Evolutionary conservation across 2,113 vertebrate species (phyloP).

Genomic region (Ascaphus truei): DNA sequence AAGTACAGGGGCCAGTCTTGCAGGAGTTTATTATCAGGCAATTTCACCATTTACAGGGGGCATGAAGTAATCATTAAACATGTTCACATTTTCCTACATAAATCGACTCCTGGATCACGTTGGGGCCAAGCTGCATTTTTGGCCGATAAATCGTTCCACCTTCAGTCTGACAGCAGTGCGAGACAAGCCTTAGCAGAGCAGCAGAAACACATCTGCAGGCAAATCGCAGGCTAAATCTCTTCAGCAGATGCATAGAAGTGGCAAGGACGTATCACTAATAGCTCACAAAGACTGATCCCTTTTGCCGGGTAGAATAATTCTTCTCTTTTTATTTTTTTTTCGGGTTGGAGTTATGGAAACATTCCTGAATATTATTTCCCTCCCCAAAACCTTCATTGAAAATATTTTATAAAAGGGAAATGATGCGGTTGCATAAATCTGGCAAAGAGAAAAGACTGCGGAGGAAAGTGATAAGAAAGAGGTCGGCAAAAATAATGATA

Average conservation of each 20-base stretch:
- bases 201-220: background rate
- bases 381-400: too few relatives aligned
- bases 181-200: background rate
- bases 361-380: background rate
- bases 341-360: background rate
- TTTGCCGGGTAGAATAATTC: too few relatives aligned
- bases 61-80: background rate
- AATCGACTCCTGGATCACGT: background rate
- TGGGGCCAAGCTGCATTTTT: background rate
- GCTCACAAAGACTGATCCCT: too few relatives aligned
- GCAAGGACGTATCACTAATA: background rate
- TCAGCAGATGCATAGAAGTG: slow-evolving; percentile 4
- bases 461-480: too few relatives aligned
- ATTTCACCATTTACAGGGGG: background rate
- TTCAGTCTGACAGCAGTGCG: background rate
- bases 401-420: too few relatives aligned
- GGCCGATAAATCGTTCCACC: background rate
- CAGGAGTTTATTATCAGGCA: too few relatives aligned
- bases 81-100: slow-evolving; percentile 4
- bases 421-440: too few relatives aligned
- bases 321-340: too few relatives aligned
- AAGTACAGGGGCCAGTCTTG: too few relatives aligned
- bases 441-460: too few relatives aligned
- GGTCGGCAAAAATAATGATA: too few relatives aligned
- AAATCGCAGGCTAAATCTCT: background rate